These are phyloP conservation scores for Hydractinia symbiolongicarpus DNA, from an alignment of 30 jellyfish, hydroid and myxozoan genomes.

Conservation along the genomic window DNA sequence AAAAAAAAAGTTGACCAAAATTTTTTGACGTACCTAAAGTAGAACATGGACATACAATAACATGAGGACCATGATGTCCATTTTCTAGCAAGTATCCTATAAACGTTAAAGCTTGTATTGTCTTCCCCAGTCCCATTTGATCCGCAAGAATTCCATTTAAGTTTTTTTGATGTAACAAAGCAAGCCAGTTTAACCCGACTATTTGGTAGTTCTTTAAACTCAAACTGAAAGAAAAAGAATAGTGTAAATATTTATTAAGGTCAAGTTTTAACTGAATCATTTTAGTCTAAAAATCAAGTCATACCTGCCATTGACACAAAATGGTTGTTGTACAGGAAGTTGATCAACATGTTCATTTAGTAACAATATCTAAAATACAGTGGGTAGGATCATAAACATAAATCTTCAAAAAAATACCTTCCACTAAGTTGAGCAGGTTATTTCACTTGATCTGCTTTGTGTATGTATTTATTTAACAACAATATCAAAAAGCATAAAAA, in stretches of 20 bases:
- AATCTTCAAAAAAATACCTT: neutral
- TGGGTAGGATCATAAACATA: neutral
- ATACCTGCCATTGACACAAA: neutral
- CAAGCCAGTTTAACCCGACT: conserved; percentile 69
- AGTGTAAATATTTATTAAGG: neutral
- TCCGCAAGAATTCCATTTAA: conserved; percentile 82
- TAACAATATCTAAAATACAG: neutral
- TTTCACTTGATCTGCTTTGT: too few relatives aligned
- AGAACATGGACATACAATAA: conserved; percentile 67
- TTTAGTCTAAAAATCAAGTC: conserved; percentile 8
- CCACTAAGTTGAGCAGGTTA: too few relatives aligned
- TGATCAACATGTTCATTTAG: neutral
- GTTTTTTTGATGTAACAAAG: conserved; percentile 60
- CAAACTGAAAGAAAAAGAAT: conserved; percentile 21
- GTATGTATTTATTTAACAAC: too few relatives aligned
- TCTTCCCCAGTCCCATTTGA: conserved; percentile 92
- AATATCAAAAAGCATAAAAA: too few relatives aligned
- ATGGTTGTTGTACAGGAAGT: conserved; percentile 19
- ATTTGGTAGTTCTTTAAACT: conserved; percentile 57
- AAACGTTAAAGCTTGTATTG: conserved; percentile 77
- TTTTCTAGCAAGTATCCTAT: conserved; percentile 63
- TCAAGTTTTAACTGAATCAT: neutral
- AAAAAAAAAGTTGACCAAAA: too few relatives aligned
- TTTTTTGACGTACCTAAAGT: conserved; percentile 51
- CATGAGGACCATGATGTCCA: conserved; percentile 62